These are phyloP conservation scores for Scaptomyza flava DNA, from an alignment of 2,888 invertebrate species.

Conservation along the genomic window DNA sequence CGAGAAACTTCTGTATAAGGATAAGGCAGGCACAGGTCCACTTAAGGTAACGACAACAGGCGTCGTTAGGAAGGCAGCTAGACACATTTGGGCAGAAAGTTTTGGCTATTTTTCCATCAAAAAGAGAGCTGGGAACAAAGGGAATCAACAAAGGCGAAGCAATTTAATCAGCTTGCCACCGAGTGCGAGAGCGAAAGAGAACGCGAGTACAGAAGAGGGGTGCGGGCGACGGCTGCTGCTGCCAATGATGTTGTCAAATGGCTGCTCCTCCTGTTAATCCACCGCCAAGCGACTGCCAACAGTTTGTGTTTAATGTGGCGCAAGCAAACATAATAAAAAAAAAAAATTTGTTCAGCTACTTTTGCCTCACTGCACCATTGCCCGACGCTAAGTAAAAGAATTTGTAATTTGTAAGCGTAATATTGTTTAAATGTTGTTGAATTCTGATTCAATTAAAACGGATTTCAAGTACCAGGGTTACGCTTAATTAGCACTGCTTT, in stretches of 20 bases:
- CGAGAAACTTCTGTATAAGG: constrained; percentile 12
- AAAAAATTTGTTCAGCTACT: constrained; percentile 51
- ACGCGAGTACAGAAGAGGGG: constrained; percentile 1
- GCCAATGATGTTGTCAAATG: constrained; percentile 75
- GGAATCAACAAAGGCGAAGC: constrained; percentile 62
- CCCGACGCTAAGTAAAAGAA: constrained; percentile 57
- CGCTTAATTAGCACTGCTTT: constrained; percentile 67
- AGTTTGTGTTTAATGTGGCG: constrained; percentile 72
- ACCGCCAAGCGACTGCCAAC: constrained; percentile 13
- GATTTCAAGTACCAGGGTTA: constrained; percentile 53
- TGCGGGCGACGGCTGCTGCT: constrained; percentile 51
- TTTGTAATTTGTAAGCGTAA: constrained; percentile 63
- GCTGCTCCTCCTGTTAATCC: constrained; percentile 34
- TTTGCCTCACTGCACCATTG: constrained; percentile 64
- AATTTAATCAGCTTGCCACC: constrained; percentile 68
- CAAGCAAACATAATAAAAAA: constrained; percentile 33
- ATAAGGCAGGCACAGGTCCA: constrained; percentile 57
- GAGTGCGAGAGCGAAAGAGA: not conserved
- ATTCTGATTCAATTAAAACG: constrained; percentile 72
- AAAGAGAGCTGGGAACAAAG: constrained; percentile 58
- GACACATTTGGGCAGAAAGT: constrained; percentile 69
- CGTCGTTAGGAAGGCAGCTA: constrained; percentile 51
- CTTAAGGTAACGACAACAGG: constrained; percentile 61
- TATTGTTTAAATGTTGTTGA: constrained; percentile 61
- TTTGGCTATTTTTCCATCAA: constrained; percentile 32